Evolutionary conservation across 1,140 invertebrate species (phyloP), one percentile per base, ranked within the genome.

Genomic region (Onthophagus taurus): DNA sequence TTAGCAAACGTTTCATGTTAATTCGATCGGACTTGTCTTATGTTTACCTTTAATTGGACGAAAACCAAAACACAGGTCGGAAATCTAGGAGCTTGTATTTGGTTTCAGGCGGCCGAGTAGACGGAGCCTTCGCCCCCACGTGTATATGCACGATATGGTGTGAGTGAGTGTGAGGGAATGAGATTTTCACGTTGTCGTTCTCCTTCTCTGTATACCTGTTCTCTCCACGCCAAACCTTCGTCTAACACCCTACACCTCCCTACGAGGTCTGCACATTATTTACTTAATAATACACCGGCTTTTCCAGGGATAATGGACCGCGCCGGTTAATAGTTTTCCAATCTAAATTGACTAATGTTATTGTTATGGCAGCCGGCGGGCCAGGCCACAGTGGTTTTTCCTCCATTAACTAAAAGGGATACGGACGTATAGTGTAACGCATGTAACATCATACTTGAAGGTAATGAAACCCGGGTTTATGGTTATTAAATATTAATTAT

Each of bases 21-120:
- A 61, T 63, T 59, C 53, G 46, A 48, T 53, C 54, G 55, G 52
- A 52, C 53, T 61, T 53, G 56, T 59, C 57, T 58, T 61, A 58
- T 63, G 60, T 62, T 62, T 63, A 58, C 56, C 58, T 63, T 63
- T 63, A 63, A 63, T 63, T 63, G 61, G 58, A 59, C 61, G 59
- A 61, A 63, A 63, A 63, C 61, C 61, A 60, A 61, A 63, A 63
- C 61, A 63, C 57, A 61, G 59, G 58, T 63, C 58, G 60, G 59
- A 60, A 59, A 60, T 61, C 57, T 55, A 60, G 59, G 53, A 58
- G 53, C 51, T 51, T 58, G 38, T 41, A 41, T 41, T 41, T 41
- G 38, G 38, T 41, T 41, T 41, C 38, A 41, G 29, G 29, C 38
- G 23, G 11, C 29, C 21, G 29, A 11, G 38, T 29, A 41, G 11